A percentile compares a stretch with the other conserved stretches of the same genome.
phyloP scores from a whole-genome alignment of 2,797 vertebrate species.

The Yasuhikotakia modesta region DNA sequence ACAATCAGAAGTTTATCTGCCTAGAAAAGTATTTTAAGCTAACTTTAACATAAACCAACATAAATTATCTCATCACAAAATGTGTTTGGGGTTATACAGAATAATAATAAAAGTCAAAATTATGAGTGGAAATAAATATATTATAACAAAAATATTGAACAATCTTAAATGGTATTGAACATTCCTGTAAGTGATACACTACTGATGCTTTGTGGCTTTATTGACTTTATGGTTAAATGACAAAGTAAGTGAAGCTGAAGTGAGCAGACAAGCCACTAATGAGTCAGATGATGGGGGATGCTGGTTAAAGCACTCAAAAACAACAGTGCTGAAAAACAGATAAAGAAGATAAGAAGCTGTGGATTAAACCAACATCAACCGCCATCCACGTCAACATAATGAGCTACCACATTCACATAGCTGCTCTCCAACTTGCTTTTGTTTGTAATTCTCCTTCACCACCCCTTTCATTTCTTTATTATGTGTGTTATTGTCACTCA shows the following conservation, averaged over 20 bases:
- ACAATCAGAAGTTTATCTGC: too few species aligned
- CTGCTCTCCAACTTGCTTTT: neutral
- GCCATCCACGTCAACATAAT: neutral
- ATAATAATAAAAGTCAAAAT: too few species aligned
- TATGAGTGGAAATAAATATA: neutral
- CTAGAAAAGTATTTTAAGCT: too few species aligned
- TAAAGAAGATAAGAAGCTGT: conserved; percentile 6
- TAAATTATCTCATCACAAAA: too few species aligned
- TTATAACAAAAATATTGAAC: neutral
- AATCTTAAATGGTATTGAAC: neutral
- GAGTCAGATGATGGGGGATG: neutral
- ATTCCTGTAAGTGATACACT: conserved; percentile 8
- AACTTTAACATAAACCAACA: too few species aligned
- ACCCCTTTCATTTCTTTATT: conserved; percentile 1
- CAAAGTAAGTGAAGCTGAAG: conserved; percentile 18
- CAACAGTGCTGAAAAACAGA: neutral
- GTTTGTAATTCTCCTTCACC: conserved; percentile 21
- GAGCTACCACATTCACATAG: conserved; percentile 4
- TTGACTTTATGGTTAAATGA: conserved; percentile 24
- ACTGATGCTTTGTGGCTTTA: conserved; percentile 25
- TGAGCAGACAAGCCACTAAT: conserved; percentile 23
- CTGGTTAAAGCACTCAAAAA: neutral
- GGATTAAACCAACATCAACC: neutral
- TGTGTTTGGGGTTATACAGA: too few species aligned
- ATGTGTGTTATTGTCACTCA: neutral